Evolutionary conservation across 2,797 vertebrate species (phyloP), one percentile per base, ranked within the genome.

Genomic region (Gymnothorax reevesii): DNA sequence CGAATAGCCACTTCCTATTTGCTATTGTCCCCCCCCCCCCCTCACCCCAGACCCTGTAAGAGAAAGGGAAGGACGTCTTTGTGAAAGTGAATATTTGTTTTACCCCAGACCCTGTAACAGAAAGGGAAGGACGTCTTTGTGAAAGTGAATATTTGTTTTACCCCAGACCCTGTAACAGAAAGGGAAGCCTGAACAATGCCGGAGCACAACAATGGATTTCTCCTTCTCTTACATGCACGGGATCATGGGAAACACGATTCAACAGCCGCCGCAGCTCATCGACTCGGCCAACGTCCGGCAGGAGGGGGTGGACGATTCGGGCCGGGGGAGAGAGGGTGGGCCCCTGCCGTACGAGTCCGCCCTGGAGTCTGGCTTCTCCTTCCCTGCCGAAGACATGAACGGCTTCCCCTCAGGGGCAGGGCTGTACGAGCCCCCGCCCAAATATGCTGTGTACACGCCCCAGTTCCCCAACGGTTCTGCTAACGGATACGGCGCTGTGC

Each of bases 221-320:
- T 99, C 99, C 97, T 99, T 99, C 97, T 99, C 98, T 99, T 99
- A 99, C 98, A 99, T 99, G 99, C 98, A 99, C 99, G 98, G 99
- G 98, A 99, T 99, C 98, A 99, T 99, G 99, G 99, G 99, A 99
- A 99, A 99, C 97, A 99, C 98, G 99, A 99, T 99, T 98, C 98
- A 99, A 97, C 99, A 99, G 98, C 99, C 99, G 96, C 99, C 98
- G 97, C 99, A 99, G 96, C 99, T 99, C 96, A 99, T 99, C 98
- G 99, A 99, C 97, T 99, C 98, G 75, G 99, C 98, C 95, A 99
- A 99, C 96, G 98, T 99, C 96, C 97, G 98, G 96, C 98, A 99
- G 94, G 98, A 99, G 95, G 98, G 98, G 96, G 97, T 96, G 95
- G 98, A 98, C 80, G 98, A 98, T 93, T 97, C 97, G 95, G 96